phyloP scores from a whole-genome alignment of 2,113 vertebrate species.

The Perca fluviatilis region DNA sequence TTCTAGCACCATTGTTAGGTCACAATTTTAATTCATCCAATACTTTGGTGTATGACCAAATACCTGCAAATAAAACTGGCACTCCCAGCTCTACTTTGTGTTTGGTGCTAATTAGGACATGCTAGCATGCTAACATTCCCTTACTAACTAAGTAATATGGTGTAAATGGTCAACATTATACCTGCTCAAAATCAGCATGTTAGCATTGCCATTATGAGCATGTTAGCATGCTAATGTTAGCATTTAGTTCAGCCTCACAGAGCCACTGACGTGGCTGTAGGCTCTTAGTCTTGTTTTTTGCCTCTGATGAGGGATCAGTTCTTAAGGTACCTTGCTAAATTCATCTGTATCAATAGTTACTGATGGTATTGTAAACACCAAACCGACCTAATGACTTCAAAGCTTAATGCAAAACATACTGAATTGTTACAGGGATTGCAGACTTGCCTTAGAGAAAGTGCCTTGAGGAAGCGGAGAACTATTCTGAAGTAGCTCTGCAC shows the following conservation, averaged over 20 bases:
- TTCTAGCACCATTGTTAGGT: neutral
- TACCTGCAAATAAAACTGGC: neutral
- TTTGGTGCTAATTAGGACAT: neutral
- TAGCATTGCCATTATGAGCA: neutral
- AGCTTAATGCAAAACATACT: constrained; percentile 50
- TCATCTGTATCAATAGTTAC: constrained; percentile 4
- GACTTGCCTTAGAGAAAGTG: constrained; percentile 21
- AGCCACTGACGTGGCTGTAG: neutral
- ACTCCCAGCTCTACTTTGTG: neutral
- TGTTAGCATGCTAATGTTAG: neutral
- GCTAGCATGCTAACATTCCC: neutral
- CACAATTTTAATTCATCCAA: neutral
- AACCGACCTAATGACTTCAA: constrained; percentile 49
- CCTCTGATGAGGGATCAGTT: constrained; percentile 3
- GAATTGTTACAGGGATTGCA: neutral
- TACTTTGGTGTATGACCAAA: neutral
- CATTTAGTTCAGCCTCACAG: neutral
- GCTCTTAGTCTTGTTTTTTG: constrained; percentile 14
- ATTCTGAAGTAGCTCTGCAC: constrained; percentile 52
- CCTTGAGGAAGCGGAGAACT: constrained; percentile 31
- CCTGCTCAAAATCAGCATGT: neutral
- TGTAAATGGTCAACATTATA: neutral
- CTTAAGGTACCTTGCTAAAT: neutral
- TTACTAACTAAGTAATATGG: neutral
- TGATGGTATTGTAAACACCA: constrained; percentile 30